phyloP scores from a whole-genome alignment of 2,888 invertebrate species.

The Cerceris rybyensis region DNA sequence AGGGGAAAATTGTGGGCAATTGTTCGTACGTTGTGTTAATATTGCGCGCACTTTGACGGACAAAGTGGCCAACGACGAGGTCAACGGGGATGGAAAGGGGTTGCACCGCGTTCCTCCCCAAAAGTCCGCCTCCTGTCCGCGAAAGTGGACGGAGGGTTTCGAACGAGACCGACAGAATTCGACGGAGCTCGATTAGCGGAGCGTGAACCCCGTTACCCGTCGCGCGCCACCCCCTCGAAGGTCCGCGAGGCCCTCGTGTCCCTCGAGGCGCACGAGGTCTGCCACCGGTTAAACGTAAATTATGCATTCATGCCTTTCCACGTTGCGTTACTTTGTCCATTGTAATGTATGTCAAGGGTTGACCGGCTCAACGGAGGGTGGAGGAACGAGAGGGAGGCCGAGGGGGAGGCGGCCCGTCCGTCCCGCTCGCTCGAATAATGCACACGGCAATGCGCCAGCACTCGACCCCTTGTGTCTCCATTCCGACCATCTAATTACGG shows the following conservation, averaged over 20 bases:
- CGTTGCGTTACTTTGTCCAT: conserved; percentile 56
- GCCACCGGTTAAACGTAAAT: conserved; percentile 76
- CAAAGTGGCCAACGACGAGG: neutral
- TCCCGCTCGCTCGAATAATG: conserved; percentile 1
- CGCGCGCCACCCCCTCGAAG: conserved; percentile 40
- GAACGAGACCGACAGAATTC: neutral
- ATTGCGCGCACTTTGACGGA: neutral
- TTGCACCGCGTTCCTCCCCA: neutral
- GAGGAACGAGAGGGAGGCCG: conserved; percentile 25
- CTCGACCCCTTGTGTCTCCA: conserved; percentile 30
- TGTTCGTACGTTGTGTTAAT: neutral
- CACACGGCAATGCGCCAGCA: conserved; percentile 17
- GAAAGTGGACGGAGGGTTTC: conserved; percentile 1
- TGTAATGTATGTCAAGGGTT: conserved; percentile 71
- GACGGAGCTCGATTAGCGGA: conserved; percentile 69
- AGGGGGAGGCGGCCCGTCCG: conserved; percentile 19
- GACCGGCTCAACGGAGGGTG: conserved; percentile 40
- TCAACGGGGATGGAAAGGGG: neutral
- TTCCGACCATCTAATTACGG: conserved; percentile 59
- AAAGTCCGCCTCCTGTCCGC: conserved; percentile 16
- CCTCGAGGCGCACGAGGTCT: conserved; percentile 61
- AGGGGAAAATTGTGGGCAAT: neutral
- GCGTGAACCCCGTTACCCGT: conserved; percentile 73
- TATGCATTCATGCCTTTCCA: conserved; percentile 74
- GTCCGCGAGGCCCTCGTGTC: conserved; percentile 37